Evolutionary conservation across 2,888 invertebrate genomes (phyloP), one percentile per base, ranked within the genome.

Genomic region (Heteromurus nitidus): DNA sequence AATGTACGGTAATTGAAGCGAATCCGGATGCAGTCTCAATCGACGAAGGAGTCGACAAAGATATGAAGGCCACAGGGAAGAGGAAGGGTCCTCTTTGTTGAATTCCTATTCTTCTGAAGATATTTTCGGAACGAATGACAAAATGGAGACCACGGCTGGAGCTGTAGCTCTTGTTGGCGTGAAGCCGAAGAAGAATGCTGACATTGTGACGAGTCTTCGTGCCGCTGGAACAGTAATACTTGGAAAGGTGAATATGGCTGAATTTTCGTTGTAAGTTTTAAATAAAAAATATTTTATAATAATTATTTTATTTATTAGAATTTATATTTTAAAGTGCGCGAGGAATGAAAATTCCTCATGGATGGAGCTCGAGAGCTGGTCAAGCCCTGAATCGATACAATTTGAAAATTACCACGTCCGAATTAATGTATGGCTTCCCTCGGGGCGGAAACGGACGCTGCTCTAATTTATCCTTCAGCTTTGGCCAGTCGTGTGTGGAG

Each of bases 351-450:
- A 72, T 85, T 42, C 85, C 85, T 2, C 69, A 62, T 30, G 83
- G 85, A n/a, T 85, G 85, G 85, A 83, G 82, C 68, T 74, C 81
- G 0, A 30, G 79, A 26, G 85, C 83, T 3, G 75, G 77, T 42
- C 81, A 80, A 64, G 76, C 82, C 2, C 36, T 47, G 24, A 83
- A 72, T 42, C 65, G 82, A 3, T 85, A 83, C 42, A 75, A 77
- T 18, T 60, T 81, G 0, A 81, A 70, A 11, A 47, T 42, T 0
- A 72, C 72, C n/a, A 80, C 85, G 16, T 55, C 64, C 28, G 83
- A 85, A 83, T 68, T 64, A 83, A n/a, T 67, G 36, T 16, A 31
- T 62, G 0, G 82, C 68, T 16, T 24, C 82, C 3, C 13, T 84
- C 2, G 84, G 81, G 30, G 75, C 81, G 5, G 82, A 84, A 70